Percentiles rank a stretch among this genome's conserved stretches.
Conservation (phyloP, 2,797 vertebrate species). For the Anguilla obscura region DNA sequence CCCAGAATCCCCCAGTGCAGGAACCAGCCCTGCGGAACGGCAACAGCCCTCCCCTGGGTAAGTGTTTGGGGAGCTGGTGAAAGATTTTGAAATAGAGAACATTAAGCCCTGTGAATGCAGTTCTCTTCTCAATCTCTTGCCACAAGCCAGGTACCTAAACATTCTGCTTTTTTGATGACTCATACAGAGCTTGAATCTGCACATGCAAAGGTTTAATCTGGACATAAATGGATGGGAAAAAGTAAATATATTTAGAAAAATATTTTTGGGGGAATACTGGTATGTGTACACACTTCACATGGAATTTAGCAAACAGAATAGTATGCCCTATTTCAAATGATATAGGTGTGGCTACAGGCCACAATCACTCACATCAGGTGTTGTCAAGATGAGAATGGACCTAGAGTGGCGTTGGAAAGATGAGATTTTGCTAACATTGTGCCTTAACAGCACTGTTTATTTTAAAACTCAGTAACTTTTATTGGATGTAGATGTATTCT, state of each 20-base stretch:
- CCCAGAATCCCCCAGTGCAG: neutral
- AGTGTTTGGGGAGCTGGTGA: neutral
- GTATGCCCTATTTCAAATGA: neutral
- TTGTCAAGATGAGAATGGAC: too few species aligned
- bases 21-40: neutral
- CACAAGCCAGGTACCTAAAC: neutral
- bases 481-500: too few species aligned
- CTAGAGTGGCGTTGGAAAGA: too few species aligned
- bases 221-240: neutral
- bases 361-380: neutral
- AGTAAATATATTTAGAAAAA: neutral
- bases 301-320: neutral
- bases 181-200: neutral
- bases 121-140: neutral
- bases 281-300: neutral
- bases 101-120: neutral
- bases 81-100: neutral
- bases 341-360: neutral
- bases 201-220: neutral
- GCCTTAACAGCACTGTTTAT: too few species aligned
- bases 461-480: too few species aligned
- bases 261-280: neutral
- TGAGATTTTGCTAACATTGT: too few species aligned
- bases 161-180: slow-evolving; percentile 8
- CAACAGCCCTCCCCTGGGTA: neutral